These are phyloP conservation scores for Habrosyne pyritoides DNA, from an alignment of 2,888 invertebrate genomes.

Conservation along the genomic window DNA sequence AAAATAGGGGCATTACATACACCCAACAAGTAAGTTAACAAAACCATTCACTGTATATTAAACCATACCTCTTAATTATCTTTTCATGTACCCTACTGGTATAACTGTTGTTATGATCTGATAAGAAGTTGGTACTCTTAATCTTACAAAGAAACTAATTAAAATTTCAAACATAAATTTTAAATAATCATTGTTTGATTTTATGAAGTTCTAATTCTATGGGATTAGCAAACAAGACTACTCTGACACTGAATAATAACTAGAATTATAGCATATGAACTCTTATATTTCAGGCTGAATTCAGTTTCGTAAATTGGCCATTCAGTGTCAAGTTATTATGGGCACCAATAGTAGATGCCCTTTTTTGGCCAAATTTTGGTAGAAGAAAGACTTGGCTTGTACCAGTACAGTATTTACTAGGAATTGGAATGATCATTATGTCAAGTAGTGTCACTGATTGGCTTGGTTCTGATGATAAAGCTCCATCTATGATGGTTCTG, in stretches of 20 bases:
- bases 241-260: no score
- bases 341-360: conserved; percentile 98
- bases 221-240: no score
- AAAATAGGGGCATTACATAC: conserved; percentile 96
- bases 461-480: conserved; percentile 86
- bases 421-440: conserved; percentile 94
- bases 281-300: conserved; percentile 86
- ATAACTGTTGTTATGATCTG: not conserved
- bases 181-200: no score
- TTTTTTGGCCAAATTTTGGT: conserved; percentile 93
- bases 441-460: conserved; percentile 90
- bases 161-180: no score
- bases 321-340: conserved; percentile 96
- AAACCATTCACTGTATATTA: not conserved
- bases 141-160: no score
- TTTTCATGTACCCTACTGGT: not conserved
- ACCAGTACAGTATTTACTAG: conserved; percentile 96
- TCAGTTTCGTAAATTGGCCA: conserved; percentile 97
- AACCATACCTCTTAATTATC: not conserved
- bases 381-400: conserved; percentile 97
- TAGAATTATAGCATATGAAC: not conserved
- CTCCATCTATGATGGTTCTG: conserved; percentile 89
- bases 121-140: not conserved
- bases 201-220: no score
- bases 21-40: conserved; percentile 89